phyloP scores from a whole-genome alignment of 2,888 invertebrate species.

The Drosophila lutescens region DNA sequence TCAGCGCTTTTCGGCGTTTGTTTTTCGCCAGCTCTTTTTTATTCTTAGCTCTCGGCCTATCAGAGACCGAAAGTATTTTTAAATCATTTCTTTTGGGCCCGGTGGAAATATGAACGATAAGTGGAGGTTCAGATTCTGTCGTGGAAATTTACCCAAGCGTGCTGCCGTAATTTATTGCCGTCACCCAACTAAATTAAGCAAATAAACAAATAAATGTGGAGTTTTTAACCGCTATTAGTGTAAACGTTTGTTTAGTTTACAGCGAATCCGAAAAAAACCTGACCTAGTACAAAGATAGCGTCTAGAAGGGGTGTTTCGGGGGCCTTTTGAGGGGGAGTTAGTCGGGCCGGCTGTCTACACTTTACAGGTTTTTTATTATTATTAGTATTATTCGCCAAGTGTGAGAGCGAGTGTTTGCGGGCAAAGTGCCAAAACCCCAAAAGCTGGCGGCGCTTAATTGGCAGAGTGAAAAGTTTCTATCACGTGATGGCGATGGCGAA shows the following conservation, averaged over 20 bases:
- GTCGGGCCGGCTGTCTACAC: conserved; percentile 35
- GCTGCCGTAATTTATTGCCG: conserved; percentile 40
- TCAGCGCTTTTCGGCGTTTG: background rate
- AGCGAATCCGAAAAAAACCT: conserved; percentile 54
- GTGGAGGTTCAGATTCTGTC: conserved; percentile 39
- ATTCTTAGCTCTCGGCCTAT: conserved; percentile 33
- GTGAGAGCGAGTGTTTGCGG: conserved; percentile 13
- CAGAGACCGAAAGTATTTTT: conserved; percentile 26
- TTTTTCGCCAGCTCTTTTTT: conserved; percentile 8
- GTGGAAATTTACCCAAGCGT: conserved; percentile 71
- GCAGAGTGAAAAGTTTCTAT: conserved; percentile 65
- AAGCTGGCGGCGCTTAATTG: conserved; percentile 61
- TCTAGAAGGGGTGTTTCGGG: conserved; percentile 12
- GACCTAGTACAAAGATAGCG: conserved; percentile 63
- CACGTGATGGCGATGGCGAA: conserved; percentile 63
- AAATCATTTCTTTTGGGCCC: conserved; percentile 23
- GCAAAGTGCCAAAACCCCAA: conserved; percentile 74
- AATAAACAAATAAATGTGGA: conserved; percentile 39
- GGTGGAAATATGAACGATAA: conserved; percentile 62
- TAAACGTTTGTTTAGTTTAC: conserved; percentile 62
- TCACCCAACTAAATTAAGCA: conserved; percentile 33
- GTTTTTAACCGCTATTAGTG: conserved; percentile 40
- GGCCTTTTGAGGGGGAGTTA: conserved; percentile 20
- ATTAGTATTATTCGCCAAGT: conserved; percentile 17
- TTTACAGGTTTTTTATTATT: conserved; percentile 23